These are phyloP conservation scores for Encarsia formosa DNA, from an alignment of 2,888 invertebrate species.

Conservation along the genomic window DNA sequence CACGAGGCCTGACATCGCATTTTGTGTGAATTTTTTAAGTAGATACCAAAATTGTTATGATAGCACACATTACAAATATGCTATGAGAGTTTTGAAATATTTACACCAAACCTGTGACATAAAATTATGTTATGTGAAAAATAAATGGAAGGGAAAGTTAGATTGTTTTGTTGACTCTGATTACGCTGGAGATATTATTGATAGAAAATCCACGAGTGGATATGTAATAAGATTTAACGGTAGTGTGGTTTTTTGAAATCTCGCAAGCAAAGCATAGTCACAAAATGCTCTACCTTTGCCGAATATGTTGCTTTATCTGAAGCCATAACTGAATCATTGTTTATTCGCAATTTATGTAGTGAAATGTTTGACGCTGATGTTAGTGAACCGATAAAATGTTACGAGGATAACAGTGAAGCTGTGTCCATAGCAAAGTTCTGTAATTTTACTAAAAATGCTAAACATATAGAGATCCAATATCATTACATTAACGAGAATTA, in stretches of 20 bases:
- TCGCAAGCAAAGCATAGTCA: not conserved
- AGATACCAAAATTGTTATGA: not conserved
- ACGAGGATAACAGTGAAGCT: not conserved
- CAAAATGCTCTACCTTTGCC: not conserved
- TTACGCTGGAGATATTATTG: slow-evolving; percentile 1
- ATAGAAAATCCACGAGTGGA: not conserved
- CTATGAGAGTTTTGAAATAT: not conserved
- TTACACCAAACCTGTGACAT: not conserved
- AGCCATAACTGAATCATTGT: not conserved
- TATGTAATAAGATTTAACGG: not conserved
- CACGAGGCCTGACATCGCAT: not conserved
- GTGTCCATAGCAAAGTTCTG: not conserved
- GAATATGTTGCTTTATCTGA: not conserved
- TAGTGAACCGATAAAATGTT: not conserved
- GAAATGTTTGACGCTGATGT: not conserved
- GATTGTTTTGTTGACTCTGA: slow-evolving; percentile 10
- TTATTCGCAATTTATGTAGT: not conserved
- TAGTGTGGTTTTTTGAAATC: not conserved
- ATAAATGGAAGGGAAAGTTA: not conserved
- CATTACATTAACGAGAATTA: not conserved
- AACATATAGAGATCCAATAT: not conserved
- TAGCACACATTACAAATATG: not conserved
- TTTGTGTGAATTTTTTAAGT: not conserved
- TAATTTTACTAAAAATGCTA: not conserved
- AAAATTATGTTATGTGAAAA: not conserved